phyloP scores from a whole-genome alignment of 2,797 vertebrate genomes.

The Gorsachius magnificus region DNA sequence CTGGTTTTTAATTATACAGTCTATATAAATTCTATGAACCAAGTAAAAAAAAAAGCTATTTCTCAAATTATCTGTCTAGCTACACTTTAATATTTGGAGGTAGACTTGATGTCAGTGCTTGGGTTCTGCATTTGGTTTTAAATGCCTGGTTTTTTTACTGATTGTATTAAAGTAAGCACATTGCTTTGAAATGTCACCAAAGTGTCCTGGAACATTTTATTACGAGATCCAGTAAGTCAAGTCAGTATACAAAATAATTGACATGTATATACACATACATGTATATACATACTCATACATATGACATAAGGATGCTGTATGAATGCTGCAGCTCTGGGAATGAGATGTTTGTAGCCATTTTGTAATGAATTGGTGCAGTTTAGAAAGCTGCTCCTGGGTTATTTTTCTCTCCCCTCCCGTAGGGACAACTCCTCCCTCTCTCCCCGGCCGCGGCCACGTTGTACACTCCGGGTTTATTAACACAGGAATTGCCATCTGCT shows the following conservation, averaged over 20 bases:
- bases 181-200: not conserved
- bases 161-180: not conserved
- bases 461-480: not conserved
- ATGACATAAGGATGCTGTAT: fast-evolving
- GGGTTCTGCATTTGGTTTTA: not conserved
- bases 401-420: not conserved
- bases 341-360: fast-evolving
- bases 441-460: not conserved
- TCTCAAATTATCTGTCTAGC: not conserved
- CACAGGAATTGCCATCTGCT: not conserved
- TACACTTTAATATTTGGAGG: not conserved
- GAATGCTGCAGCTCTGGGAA: too few relatives aligned
- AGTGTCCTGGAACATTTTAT: not conserved
- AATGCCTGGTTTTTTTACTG: not conserved
- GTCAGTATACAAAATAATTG: too few relatives aligned
- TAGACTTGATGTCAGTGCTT: not conserved
- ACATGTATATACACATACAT: too few relatives aligned
- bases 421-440: not conserved
- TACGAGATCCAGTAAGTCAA: not conserved
- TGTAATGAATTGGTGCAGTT: not conserved
- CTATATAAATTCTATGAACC: not conserved
- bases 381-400: not conserved
- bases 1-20: not conserved
- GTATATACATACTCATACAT: too few relatives aligned
- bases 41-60: not conserved